phyloP scores from a whole-genome alignment of 2,888 invertebrate species.

The Hyposoter didymator region DNA sequence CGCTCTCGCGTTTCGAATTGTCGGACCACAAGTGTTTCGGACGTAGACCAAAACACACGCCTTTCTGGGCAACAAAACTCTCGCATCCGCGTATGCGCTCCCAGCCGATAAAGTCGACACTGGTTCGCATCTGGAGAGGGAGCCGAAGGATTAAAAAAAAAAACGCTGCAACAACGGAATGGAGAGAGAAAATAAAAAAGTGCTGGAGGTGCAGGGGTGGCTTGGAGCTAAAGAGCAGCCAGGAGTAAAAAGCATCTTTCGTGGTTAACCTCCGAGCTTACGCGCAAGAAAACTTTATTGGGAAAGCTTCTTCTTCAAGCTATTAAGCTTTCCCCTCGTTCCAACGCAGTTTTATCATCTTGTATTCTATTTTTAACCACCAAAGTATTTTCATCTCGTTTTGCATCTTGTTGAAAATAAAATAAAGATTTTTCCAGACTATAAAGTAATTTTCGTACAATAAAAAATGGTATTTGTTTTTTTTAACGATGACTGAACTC shows the following conservation, averaged over 20 bases:
- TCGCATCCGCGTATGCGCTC: conserved; percentile 23
- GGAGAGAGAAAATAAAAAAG: conserved; percentile 21
- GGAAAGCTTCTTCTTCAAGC: conserved; percentile 39
- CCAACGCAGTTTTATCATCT: not conserved
- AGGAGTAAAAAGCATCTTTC: conserved; percentile 55
- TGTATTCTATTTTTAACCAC: conserved; percentile 43
- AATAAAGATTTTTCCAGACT: not conserved
- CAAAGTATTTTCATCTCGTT: conserved; percentile 20
- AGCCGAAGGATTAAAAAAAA: conserved; percentile 34
- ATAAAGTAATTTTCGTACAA: too few species aligned
- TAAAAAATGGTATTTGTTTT: too few species aligned
- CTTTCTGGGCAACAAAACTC: conserved; percentile 38
- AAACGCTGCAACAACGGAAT: not conserved
- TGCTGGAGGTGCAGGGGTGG: not conserved
- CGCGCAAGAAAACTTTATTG: conserved; percentile 56
- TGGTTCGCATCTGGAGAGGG: conserved; percentile 58
- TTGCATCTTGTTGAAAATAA: not conserved
- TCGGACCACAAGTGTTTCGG: conserved; percentile 68
- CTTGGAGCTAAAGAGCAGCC: conserved; percentile 41
- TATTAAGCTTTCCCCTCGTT: conserved; percentile 36
- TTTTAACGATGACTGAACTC: too few species aligned
- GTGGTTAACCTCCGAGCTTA: conserved; percentile 38
- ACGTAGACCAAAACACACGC: conserved; percentile 55
- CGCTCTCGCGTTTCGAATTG: conserved; percentile 62
- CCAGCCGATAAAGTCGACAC: conserved; percentile 62